These are phyloP conservation scores for Gallinago nigripennis DNA, from an alignment of 2,797 vertebrate species.

Conservation along the genomic window DNA sequence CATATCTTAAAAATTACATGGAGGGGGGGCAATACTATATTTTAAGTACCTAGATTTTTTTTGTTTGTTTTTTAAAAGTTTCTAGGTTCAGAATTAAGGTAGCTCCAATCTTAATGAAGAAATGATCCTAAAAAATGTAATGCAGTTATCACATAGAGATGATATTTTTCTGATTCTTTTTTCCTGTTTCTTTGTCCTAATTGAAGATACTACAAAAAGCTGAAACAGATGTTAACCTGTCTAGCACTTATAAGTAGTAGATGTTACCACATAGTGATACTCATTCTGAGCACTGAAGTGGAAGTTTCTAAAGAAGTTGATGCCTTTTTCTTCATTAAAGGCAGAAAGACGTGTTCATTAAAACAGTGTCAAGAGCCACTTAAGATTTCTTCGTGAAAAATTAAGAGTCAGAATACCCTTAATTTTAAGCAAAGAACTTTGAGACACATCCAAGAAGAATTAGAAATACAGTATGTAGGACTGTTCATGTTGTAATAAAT, in stretches of 20 bases:
- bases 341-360: neutral
- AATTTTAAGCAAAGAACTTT: neutral
- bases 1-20: slow-evolving; percentile 20
- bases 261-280: neutral
- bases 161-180: neutral
- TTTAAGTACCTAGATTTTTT: neutral
- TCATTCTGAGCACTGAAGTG: neutral
- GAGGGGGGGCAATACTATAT: neutral
- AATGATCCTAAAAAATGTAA: slow-evolving; percentile 9
- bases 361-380: slow-evolving; percentile 2
- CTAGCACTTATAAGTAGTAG: slow-evolving; percentile 1
- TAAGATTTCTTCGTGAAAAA: slow-evolving; percentile 6
- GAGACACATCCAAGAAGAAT: neutral
- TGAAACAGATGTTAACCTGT: neutral
- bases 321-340: slow-evolving; percentile 31
- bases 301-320: neutral
- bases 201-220: neutral
- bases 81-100: slow-evolving; percentile 8
- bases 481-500: slow-evolving; percentile 16
- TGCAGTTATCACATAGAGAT: slow-evolving; percentile 11
- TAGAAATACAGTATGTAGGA: neutral
- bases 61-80: neutral
- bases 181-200: neutral
- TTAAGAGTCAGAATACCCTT: neutral
- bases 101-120: slow-evolving; percentile 24